These are phyloP conservation scores for Hypomecis atomaria DNA, from an alignment of 2,888 invertebrate genomes.

Conservation along the genomic window DNA sequence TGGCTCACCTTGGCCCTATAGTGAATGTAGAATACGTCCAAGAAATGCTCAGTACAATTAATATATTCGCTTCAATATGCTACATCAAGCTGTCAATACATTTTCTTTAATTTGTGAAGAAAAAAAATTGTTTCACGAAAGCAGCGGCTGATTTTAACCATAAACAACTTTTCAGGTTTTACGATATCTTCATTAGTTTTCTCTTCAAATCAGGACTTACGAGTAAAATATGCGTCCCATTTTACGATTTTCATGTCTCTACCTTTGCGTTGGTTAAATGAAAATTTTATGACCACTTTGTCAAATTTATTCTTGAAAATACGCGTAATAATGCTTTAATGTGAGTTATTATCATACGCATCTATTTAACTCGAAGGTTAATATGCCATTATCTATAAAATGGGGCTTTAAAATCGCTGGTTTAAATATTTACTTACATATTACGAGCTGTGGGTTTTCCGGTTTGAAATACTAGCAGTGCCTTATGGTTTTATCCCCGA, in stretches of 20 bases:
- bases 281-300: conserved; percentile 30
- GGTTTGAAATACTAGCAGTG: not conserved
- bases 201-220: conserved; percentile 49
- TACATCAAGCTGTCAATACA: too few relatives aligned
- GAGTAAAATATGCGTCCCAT: conserved; percentile 48
- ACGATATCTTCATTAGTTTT: conserved; percentile 20
- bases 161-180: not conserved
- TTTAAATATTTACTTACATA: conserved; percentile 9
- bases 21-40: too few relatives aligned
- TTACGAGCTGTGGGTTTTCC: not conserved
- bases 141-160: too few relatives aligned
- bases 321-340: conserved; percentile 25
- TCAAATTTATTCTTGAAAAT: conserved; percentile 32
- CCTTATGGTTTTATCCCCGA: not conserved
- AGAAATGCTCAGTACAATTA: too few relatives aligned
- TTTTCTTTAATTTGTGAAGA: too few relatives aligned
- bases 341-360: conserved; percentile 26
- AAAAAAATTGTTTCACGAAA: too few relatives aligned
- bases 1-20: too few relatives aligned
- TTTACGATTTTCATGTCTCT: conserved; percentile 48
- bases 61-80: too few relatives aligned
- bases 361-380: conserved; percentile 23
- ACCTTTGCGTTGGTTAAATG: conserved; percentile 31
- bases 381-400: conserved; percentile 18
- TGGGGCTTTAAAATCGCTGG: not conserved